phyloP scores from a whole-genome alignment of 2,797 vertebrate genomes.

The Columba guinea region DNA sequence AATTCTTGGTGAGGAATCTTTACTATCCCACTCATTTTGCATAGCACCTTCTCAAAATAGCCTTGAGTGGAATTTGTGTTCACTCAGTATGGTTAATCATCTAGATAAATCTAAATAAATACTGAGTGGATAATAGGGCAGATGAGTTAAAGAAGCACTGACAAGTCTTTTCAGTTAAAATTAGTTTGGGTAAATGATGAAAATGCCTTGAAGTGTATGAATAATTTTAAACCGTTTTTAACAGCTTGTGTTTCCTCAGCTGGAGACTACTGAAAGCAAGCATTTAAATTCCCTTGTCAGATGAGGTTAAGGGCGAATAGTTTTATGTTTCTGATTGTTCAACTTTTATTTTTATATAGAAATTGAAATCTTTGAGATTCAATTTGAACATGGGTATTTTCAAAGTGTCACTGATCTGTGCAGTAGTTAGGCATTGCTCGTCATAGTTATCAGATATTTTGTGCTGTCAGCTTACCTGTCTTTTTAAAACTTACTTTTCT shows the following conservation, averaged over 20 bases:
- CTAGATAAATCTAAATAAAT: not conserved
- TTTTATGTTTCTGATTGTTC: not conserved
- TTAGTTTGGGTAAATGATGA: not conserved
- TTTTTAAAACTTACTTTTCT: not conserved
- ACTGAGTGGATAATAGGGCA: not conserved
- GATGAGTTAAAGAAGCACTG: not conserved
- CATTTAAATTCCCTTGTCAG: not conserved
- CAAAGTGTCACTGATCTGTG: not conserved
- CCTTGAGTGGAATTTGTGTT: not conserved
- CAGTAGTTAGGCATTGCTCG: not conserved
- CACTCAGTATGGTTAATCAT: not conserved
- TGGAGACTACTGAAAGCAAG: not conserved
- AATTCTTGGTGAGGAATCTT: not conserved
- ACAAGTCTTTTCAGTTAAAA: not conserved
- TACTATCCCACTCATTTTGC: not conserved
- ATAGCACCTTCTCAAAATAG: not conserved
- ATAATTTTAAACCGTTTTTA: not conserved
- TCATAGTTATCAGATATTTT: not conserved
- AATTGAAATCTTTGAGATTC: not conserved
- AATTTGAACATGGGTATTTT: not conserved
- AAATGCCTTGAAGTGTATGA: not conserved
- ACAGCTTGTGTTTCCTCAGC: not conserved
- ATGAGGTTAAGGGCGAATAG: not conserved
- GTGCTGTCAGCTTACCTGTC: not conserved
- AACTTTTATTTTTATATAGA: not conserved